phyloP scores from a whole-genome alignment of 2,888 invertebrate genomes.

The Sicus ferrugineus region DNA sequence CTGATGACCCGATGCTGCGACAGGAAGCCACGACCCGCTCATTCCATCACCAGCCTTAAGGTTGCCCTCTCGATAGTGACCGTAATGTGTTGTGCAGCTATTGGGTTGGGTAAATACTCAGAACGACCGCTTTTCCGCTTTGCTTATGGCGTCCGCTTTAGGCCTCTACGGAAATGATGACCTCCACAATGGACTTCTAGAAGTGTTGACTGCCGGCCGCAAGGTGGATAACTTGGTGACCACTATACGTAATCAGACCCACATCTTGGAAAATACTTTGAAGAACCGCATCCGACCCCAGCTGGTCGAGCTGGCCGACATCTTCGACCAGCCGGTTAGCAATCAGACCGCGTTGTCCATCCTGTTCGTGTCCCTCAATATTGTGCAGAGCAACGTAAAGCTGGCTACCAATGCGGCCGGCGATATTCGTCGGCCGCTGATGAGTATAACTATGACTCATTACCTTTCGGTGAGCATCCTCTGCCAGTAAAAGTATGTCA shows the following conservation, averaged over 20 bases:
- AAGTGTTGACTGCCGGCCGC: slow-evolving; percentile 80
- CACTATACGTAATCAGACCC: slow-evolving; percentile 83
- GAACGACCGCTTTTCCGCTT: neutral
- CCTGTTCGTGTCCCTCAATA: slow-evolving; percentile 74
- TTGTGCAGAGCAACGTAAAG: slow-evolving; percentile 77
- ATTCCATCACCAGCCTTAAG: slow-evolving; percentile 87
- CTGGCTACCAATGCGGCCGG: slow-evolving; percentile 79
- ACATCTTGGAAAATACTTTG: slow-evolving; percentile 78
- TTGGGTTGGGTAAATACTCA: slow-evolving; percentile 74
- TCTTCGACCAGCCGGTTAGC: slow-evolving; percentile 78
- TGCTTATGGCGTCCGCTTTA: slow-evolving; percentile 33
- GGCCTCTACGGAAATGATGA: slow-evolving; percentile 93
- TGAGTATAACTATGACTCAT: slow-evolving; percentile 74
- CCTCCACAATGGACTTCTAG: slow-evolving; percentile 87
- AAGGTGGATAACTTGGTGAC: slow-evolving; percentile 82
- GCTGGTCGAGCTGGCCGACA: slow-evolving; percentile 76
- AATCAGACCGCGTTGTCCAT: slow-evolving; percentile 80
- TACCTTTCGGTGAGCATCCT: slow-evolving; percentile 64
- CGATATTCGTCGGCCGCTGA: slow-evolving; percentile 77
- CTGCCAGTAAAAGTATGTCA: neutral
- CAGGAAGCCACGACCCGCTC: slow-evolving; percentile 87
- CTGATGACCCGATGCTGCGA: slow-evolving; percentile 95
- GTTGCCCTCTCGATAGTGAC: slow-evolving; percentile 82
- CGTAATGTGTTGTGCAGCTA: slow-evolving; percentile 87
- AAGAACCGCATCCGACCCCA: slow-evolving; percentile 75